These are phyloP conservation scores for Forbesichthys papilliferus DNA, from an alignment of 2,113 vertebrate genomes.

Conservation along the genomic window DNA sequence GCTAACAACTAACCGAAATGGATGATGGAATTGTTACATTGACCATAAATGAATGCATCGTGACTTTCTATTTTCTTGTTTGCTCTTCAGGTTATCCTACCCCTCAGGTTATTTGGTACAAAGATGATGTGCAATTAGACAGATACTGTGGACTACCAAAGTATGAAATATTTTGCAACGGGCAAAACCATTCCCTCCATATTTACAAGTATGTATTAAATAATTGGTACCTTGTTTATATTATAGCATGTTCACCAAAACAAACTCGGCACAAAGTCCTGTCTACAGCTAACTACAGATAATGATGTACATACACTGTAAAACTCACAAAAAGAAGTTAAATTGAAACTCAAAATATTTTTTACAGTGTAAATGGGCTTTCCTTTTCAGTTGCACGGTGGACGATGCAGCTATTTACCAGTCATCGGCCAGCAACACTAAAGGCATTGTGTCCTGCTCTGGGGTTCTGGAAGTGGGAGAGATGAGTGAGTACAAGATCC, in stretches of 20 bases:
- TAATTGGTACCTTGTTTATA: not conserved
- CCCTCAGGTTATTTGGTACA: constrained; percentile 94
- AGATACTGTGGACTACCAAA: constrained; percentile 96
- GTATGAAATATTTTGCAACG: constrained; percentile 90
- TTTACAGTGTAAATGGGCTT: constrained; percentile 1
- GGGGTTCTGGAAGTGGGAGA: constrained; percentile 94
- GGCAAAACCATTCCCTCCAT: constrained; percentile 89
- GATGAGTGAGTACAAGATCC: constrained; percentile 96
- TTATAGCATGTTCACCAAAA: too few species aligned
- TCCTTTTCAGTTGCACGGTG: constrained; percentile 82
- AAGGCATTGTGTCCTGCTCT: constrained; percentile 96
- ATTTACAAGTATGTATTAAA: constrained; percentile 87
- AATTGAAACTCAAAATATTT: not conserved
- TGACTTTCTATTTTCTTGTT: not conserved
- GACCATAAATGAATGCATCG: too few species aligned
- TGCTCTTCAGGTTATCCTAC: constrained; percentile 82
- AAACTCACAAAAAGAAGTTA: not conserved
- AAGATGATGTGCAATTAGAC: constrained; percentile 92
- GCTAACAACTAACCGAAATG: too few species aligned
- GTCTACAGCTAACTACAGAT: not conserved
- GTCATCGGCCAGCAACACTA: constrained; percentile 90
- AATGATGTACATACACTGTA: too few species aligned
- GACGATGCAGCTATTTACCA: constrained; percentile 98
- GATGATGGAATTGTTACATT: too few species aligned
- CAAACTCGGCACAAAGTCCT: not conserved